Evolutionary conservation across 2,113 vertebrate species (phyloP), one percentile per base, ranked within the genome.

Genomic region (Tetraodon nigroviridis): DNA sequence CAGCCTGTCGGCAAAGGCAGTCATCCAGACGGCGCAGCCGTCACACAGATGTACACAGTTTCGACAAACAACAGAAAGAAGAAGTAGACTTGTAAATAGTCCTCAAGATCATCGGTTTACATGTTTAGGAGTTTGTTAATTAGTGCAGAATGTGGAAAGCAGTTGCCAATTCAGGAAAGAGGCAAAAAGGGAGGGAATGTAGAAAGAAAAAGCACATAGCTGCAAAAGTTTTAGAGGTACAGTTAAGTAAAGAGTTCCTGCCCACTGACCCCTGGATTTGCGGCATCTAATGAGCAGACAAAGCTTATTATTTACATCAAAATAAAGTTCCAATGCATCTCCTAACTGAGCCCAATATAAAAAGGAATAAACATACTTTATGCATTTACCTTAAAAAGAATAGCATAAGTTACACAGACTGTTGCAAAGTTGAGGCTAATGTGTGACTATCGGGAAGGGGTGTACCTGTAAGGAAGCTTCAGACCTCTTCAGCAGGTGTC

Each of bases 71-170:
- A 69, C 24, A 18, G 51, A 64, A 19, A 37, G 64, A 73, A 73
- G 58, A 58, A 48, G 44, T 62, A 68, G 67, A 55, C 71, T 67
- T 83, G 64, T 61, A 82, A 84, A 83, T 57, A 79, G 77, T 80
- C 78, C 75, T 74, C 68, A 86, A 91, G 92, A 90, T 90, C 93
- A 91, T 91, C 90, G 89, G 91, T 90, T 88, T 88, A 89, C 90
- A 84, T 84, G 87, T 88, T 85, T 88, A 87, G 88, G 92, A 90
- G 90, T 88, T 88, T 76, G 88, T 94, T 94, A 94, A 95, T 95
- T 93, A 93, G 92, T 86, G 88, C 89, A 93, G 92, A 94, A 93
- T 88, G 90, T 90, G 87, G 92, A 90, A 90, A 90, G 91, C 86
- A 90, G 89, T 92, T 91, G 86, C 82, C 87, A 88, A 93, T 91